Conservation (phyloP, 2,797 vertebrate species). For the Pyrocephalus nanus region DNA sequence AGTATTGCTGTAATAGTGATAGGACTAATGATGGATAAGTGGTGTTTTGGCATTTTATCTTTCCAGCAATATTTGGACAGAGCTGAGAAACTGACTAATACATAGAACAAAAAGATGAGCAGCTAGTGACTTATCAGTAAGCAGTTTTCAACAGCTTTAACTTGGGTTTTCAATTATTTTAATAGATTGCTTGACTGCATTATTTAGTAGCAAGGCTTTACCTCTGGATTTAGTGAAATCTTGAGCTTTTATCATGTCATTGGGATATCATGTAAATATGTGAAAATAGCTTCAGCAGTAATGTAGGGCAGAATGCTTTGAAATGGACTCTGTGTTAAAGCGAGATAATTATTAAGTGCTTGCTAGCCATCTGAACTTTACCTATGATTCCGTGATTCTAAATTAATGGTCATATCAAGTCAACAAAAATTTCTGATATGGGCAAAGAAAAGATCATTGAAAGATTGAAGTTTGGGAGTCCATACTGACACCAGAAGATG, state of each 20-base stretch:
- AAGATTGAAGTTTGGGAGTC: not conserved
- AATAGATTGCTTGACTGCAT: not conserved
- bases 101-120: not conserved
- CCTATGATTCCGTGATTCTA: not conserved
- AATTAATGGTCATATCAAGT: not conserved
- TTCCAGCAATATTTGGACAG: not conserved
- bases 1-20: not conserved
- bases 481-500: not conserved
- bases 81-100: not conserved
- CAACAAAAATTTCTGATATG: not conserved
- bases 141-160: not conserved
- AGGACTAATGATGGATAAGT: not conserved
- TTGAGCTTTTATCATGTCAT: not conserved
- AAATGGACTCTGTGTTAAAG: not conserved
- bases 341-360: not conserved
- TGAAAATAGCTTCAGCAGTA: not conserved
- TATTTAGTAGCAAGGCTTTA: not conserved
- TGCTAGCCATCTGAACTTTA: not conserved
- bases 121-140: not conserved
- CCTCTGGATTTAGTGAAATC: not conserved
- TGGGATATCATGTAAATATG: not conserved
- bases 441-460: not conserved
- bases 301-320: not conserved
- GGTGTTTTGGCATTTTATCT: not conserved
- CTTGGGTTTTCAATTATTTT: not conserved